Evolutionary conservation across 2,888 invertebrate species (phyloP).

Genomic region (Cryptus armator): DNA sequence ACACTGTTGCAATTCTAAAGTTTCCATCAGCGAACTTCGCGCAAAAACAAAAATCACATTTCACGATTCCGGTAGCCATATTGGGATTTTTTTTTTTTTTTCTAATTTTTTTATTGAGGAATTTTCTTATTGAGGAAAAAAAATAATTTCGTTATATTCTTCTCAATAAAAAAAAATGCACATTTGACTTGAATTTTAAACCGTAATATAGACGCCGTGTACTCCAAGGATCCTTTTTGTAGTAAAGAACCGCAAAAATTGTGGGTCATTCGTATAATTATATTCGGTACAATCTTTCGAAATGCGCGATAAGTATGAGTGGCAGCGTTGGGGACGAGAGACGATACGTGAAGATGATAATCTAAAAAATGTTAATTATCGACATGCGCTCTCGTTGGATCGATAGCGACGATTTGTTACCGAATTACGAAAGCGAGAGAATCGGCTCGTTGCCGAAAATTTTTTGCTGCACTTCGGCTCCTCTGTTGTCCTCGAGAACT

Average conservation of each 20-base stretch:
- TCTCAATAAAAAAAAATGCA: too few relatives aligned
- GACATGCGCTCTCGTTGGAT: background rate
- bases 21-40: too few relatives aligned
- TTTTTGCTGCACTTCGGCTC: slow-evolving; percentile 78
- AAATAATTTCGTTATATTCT: too few relatives aligned
- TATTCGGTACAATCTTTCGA: background rate
- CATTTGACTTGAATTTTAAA: too few relatives aligned
- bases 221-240: background rate
- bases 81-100: too few relatives aligned
- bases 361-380: slow-evolving; percentile 10
- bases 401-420: background rate
- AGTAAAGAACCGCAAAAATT: background rate
- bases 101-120: too few relatives aligned
- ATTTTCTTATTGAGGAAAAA: too few relatives aligned
- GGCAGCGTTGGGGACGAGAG: too few relatives aligned
- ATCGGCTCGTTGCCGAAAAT: slow-evolving; percentile 60
- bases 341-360: background rate
- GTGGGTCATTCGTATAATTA: background rate
- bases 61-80: too few relatives aligned
- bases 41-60: too few relatives aligned
- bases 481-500: slow-evolving; percentile 92
- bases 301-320: background rate
- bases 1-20: too few relatives aligned
- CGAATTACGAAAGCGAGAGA: slow-evolving; percentile 53
- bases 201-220: too few relatives aligned